A percentile compares a stretch with the other conserved stretches of the same genome.
Evolutionary conservation across 2,113 vertebrate genomes (phyloP).

Genomic region (Sula dactylatra): DNA sequence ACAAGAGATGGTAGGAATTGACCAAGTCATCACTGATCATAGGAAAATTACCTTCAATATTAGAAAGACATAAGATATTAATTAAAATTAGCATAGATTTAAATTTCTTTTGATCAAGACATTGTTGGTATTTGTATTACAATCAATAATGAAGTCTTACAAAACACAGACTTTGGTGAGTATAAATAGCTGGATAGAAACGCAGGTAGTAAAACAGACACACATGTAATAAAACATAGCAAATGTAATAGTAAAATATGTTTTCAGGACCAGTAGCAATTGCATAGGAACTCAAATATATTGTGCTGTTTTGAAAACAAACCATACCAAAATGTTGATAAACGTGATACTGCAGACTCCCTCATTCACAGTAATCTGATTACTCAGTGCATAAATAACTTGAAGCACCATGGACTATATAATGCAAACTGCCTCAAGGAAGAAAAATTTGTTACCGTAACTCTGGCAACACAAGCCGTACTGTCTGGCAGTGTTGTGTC

Average conservation of each 20-base stretch:
- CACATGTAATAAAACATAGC: neutral
- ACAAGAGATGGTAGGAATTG: slow-evolving; percentile 93
- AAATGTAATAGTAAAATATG: neutral
- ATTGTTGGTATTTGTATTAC: neutral
- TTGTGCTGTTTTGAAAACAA: neutral
- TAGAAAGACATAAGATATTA: neutral
- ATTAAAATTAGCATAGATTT: neutral
- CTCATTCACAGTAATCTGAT: neutral
- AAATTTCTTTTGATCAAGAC: neutral
- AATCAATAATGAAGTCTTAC: neutral
- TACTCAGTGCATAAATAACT: neutral
- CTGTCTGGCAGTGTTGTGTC: fast-evolving
- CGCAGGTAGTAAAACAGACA: neutral
- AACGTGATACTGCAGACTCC: neutral
- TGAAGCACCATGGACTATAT: neutral
- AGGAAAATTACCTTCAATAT: slow-evolving; percentile 88
- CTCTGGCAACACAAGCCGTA: neutral
- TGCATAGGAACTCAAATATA: neutral
- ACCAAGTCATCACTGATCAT: slow-evolving; percentile 97
- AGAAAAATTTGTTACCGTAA: neutral
- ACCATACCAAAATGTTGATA: neutral
- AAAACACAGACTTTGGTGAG: neutral
- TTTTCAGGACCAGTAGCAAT: neutral
- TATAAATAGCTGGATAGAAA: neutral
- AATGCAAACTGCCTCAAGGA: neutral